phyloP scores from a whole-genome alignment of 2,797 vertebrate species.

The Rhadinocentrus ornatus region DNA sequence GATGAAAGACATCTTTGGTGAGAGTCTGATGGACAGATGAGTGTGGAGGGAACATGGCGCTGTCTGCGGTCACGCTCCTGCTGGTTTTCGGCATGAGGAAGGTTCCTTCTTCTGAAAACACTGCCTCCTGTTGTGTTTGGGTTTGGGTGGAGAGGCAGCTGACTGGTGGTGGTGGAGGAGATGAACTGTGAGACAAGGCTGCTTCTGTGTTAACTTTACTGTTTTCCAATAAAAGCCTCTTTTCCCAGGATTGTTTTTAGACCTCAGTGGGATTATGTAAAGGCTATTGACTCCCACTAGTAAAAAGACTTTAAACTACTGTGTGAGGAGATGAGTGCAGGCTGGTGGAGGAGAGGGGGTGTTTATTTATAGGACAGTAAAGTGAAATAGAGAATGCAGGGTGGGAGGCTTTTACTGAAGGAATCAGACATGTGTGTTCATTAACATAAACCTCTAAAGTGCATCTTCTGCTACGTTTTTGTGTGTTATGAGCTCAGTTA shows the following conservation, averaged over 20 bases:
- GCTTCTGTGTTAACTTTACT: conserved; percentile 40
- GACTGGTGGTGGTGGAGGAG: neutral
- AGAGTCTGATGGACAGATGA: too few species aligned
- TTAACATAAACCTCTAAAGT: conserved; percentile 28
- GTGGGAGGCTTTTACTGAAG: neutral
- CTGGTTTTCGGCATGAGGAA: neutral
- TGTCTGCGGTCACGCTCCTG: neutral
- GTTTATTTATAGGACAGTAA: conserved; percentile 25
- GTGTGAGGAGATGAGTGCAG: neutral
- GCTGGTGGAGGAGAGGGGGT: too few species aligned
- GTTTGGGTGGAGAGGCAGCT: conserved; percentile 13
- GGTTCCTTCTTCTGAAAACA: neutral
- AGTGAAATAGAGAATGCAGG: neutral
- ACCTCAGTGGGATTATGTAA: conserved; percentile 31
- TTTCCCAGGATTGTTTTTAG: conserved; percentile 3
- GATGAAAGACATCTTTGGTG: neutral
- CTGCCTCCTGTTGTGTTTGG: neutral
- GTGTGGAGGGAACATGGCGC: too few species aligned
- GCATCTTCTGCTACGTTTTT: neutral
- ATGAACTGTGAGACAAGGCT: neutral
- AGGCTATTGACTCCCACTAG: conserved; percentile 20
- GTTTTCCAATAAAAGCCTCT: conserved; percentile 27
- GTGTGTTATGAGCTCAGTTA: too few species aligned
- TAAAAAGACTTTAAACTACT: conserved; percentile 24
- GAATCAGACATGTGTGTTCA: conserved; percentile 23